Percentiles rank a stretch among this genome's conserved stretches.
Conservation (phyloP, 2,113 vertebrate genomes). For the Tapirus terrestris region DNA sequence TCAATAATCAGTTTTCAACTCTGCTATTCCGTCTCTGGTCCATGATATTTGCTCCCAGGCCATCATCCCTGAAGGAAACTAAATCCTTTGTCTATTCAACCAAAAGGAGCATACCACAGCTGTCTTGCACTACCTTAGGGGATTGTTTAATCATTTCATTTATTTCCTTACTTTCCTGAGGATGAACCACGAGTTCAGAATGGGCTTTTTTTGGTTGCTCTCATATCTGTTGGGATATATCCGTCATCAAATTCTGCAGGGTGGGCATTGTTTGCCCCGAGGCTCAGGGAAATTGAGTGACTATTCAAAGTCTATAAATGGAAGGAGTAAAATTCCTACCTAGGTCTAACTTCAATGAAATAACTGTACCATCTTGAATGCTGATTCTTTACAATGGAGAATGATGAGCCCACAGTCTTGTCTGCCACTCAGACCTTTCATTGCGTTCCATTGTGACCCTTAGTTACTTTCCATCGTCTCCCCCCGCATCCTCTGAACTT, state of each 20-base stretch:
- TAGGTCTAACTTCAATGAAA: background rate
- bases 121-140: background rate
- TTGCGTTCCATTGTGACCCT: too few relatives aligned
- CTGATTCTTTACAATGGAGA: background rate
- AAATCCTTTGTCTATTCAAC: background rate
- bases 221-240: accelerated
- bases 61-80: background rate
- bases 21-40: background rate
- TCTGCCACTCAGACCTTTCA: background rate
- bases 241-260: background rate
- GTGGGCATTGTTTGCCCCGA: accelerated
- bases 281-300: background rate
- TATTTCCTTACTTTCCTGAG: background rate
- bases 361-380: background rate
- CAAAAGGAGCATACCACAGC: background rate
- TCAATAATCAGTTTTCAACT: background rate
- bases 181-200: background rate
- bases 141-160: background rate
- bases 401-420: background rate
- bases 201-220: background rate
- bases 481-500: background rate
- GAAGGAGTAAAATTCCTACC: background rate
- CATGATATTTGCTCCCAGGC: background rate
- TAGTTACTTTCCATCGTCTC: too few relatives aligned
- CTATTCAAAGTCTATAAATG: background rate